Evolutionary conservation across 1,140 invertebrate genomes (phyloP).

Genomic region (Cryptotermes secundus): DNA sequence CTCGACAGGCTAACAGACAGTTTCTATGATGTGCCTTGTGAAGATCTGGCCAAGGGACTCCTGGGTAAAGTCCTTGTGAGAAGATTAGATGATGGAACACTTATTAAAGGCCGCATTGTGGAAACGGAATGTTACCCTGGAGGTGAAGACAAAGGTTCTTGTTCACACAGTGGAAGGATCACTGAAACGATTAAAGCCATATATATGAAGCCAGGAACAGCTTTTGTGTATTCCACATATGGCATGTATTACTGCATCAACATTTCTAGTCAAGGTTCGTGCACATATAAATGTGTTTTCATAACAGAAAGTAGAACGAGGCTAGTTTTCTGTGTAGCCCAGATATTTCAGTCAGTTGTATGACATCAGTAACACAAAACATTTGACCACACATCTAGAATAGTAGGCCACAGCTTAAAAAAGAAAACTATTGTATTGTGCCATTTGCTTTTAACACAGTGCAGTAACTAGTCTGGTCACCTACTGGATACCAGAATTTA

Average conservation of each 20-base stretch:
- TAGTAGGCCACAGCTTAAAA: too few relatives aligned
- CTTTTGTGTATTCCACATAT: constrained; percentile 79
- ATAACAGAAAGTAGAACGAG: too few relatives aligned
- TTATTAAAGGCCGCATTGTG: constrained; percentile 67
- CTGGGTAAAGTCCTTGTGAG: constrained; percentile 66
- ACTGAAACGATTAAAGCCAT: constrained; percentile 72
- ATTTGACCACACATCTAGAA: too few relatives aligned
- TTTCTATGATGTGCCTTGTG: constrained; percentile 51
- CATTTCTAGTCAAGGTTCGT: constrained; percentile 68
- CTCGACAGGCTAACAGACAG: constrained; percentile 33
- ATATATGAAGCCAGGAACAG: constrained; percentile 77
- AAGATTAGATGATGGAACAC: constrained; percentile 51
- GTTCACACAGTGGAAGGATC: constrained; percentile 65
- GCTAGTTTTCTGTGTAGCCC: too few relatives aligned
- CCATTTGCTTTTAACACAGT: too few relatives aligned
- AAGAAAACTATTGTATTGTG: too few relatives aligned
- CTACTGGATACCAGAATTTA: too few relatives aligned
- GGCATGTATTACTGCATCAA: constrained; percentile 84
- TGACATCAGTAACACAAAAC: too few relatives aligned
- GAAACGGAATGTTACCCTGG: constrained; percentile 81
- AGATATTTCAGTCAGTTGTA: too few relatives aligned
- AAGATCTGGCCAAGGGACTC: constrained; percentile 58
- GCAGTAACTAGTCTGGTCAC: too few relatives aligned
- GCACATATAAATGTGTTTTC: too few relatives aligned
- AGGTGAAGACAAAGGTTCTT: constrained; percentile 68